phyloP scores from a whole-genome alignment of 2,888 invertebrate genomes.

The Ariolimax columbianus region DNA sequence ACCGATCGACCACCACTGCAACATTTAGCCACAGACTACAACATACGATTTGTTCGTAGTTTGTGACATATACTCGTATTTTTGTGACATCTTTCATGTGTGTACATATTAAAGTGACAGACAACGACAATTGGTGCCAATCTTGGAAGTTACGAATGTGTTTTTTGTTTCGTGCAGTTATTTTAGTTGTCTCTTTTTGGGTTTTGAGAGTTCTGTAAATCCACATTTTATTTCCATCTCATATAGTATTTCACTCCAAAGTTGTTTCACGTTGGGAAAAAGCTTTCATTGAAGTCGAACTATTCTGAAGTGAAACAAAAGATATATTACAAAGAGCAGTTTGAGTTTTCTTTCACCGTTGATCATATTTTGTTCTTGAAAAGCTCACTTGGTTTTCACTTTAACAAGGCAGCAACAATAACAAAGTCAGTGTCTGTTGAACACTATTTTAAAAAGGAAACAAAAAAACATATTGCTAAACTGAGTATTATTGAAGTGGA shows the following conservation, averaged over 20 bases:
- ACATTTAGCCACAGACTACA: conserved; percentile 26
- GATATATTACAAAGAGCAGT: neutral
- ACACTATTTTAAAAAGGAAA: conserved; percentile 13
- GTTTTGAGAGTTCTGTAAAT: neutral
- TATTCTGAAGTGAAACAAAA: neutral
- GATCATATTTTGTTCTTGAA: conserved; percentile 12
- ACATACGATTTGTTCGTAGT: neutral
- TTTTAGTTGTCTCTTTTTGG: neutral
- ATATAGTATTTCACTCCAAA: neutral
- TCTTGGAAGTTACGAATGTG: neutral
- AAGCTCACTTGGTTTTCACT: conserved; percentile 6
- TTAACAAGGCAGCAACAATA: conserved; percentile 39
- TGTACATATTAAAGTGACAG: conserved; percentile 15
- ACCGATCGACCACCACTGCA: conserved; percentile 18
- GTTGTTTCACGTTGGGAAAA: neutral
- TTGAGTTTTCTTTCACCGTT: neutral
- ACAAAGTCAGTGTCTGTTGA: neutral
- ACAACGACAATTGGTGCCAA: neutral
- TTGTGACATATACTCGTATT: neutral
- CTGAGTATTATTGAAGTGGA: conserved; percentile 47
- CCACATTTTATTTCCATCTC: neutral
- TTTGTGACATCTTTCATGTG: conserved; percentile 1
- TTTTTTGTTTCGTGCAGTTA: neutral
- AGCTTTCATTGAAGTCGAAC: neutral
- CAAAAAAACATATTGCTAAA: conserved; percentile 35